Conservation (phyloP, 2,888 invertebrate species). For the Tinea semifulvella region DNA sequence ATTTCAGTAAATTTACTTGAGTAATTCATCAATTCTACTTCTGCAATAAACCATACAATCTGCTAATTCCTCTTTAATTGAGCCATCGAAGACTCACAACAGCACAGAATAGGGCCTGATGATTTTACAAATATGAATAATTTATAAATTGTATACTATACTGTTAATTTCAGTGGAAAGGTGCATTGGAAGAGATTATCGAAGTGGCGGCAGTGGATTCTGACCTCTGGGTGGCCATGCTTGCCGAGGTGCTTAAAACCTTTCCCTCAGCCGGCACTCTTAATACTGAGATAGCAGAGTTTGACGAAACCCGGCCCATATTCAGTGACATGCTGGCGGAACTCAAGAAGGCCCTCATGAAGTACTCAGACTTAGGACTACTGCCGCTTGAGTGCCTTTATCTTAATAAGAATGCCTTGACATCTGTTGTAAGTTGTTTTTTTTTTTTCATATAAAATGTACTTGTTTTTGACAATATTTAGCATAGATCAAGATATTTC, state of each 20-base stretch:
- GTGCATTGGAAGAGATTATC: conserved; percentile 92
- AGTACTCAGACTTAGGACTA: conserved; percentile 86
- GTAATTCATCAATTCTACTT: too few relatives aligned
- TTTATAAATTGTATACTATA: too few relatives aligned
- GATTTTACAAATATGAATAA: too few relatives aligned
- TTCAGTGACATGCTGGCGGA: conserved; percentile 91
- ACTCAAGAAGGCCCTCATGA: conserved; percentile 80
- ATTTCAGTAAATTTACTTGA: too few relatives aligned
- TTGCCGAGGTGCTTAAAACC: conserved; percentile 94
- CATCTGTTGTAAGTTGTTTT: conserved; percentile 75
- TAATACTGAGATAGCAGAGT: conserved; percentile 87
- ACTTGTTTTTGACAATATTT: too few relatives aligned
- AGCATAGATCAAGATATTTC: too few relatives aligned
- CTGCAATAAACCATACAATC: too few relatives aligned
- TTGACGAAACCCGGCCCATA: conserved; percentile 89
- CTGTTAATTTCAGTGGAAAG: conserved; percentile 88
- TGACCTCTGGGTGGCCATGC: conserved; percentile 97
- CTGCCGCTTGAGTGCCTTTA: conserved; percentile 96
- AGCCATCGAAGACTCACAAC: too few relatives aligned
- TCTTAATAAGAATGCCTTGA: conserved; percentile 91
- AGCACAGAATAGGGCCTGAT: too few relatives aligned
- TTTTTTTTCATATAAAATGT: background rate
- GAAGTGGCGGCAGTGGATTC: conserved; percentile 92
- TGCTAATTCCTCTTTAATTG: too few relatives aligned
- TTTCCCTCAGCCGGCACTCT: conserved; percentile 90